Evolutionary conservation across 2,888 invertebrate species (phyloP).

Genomic region (Venusia cambrica): DNA sequence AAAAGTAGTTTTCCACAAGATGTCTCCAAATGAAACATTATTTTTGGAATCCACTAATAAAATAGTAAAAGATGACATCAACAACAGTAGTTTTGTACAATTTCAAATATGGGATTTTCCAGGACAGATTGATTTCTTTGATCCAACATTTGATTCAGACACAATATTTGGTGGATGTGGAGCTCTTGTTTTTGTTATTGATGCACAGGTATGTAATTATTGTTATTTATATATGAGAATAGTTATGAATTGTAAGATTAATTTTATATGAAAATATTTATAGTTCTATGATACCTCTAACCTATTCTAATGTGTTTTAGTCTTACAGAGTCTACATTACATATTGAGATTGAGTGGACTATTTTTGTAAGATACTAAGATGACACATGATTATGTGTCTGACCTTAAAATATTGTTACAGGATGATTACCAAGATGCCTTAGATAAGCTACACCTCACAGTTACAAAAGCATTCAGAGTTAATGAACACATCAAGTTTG

Average conservation of each 20-base stretch:
- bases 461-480: constrained; percentile 97
- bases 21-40: constrained; percentile 99
- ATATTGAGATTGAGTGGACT: too few species aligned
- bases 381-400: constrained; percentile 8
- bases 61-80: constrained; percentile 98
- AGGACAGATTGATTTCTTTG: constrained; percentile 98
- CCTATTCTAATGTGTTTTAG: too few species aligned
- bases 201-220: constrained; percentile 88
- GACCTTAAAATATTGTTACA: constrained; percentile 53
- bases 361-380: background rate
- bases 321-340: too few species aligned
- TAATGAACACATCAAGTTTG: constrained; percentile 97
- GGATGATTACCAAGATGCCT: constrained; percentile 98
- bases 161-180: constrained; percentile 98
- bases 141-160: constrained; percentile 96
- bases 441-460: constrained; percentile 94
- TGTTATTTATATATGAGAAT: too few species aligned
- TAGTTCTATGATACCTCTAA: too few species aligned
- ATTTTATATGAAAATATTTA: too few species aligned
- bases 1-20: constrained; percentile 99
- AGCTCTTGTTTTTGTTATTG: constrained; percentile 98
- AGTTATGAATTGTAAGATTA: too few species aligned
- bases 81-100: constrained; percentile 97
- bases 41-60: constrained; percentile 99
- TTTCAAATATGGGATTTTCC: constrained; percentile 99